phyloP scores from a whole-genome alignment of 2,797 vertebrate genomes.

The Cirrhinus mrigala region DNA sequence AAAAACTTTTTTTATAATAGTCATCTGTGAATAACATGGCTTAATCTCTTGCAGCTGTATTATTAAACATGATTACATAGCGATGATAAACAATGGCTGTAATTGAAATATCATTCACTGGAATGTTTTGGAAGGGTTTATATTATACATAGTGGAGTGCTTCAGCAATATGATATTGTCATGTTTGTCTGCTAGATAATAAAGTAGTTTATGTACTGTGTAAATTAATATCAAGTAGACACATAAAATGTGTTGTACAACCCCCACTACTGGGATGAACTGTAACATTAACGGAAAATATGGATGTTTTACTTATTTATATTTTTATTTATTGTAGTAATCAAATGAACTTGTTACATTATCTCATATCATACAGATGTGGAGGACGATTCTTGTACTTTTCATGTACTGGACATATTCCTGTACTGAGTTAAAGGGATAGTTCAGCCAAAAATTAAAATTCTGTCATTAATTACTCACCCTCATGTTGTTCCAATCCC shows the following conservation, averaged over 20 bases:
- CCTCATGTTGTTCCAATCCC: too few species aligned
- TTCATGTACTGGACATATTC: too few species aligned
- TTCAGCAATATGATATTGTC: constrained; percentile 3
- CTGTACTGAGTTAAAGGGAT: too few species aligned
- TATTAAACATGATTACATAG: constrained; percentile 69
- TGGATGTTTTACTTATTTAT: not conserved
- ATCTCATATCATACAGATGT: not conserved
- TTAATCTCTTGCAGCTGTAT: constrained; percentile 71
- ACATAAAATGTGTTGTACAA: not conserved
- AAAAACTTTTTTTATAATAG: constrained; percentile 76
- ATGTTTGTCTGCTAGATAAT: constrained; percentile 15
- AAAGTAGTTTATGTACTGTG: not conserved
- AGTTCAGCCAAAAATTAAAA: too few species aligned
- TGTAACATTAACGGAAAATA: not conserved
- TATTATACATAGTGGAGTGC: not conserved
- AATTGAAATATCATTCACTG: constrained; percentile 74
- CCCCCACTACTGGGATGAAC: not conserved
- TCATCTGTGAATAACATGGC: constrained; percentile 69
- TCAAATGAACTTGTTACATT: not conserved
- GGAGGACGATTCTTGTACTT: not conserved
- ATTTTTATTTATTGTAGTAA: not conserved
- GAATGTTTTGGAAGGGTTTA: not conserved
- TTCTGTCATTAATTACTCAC: too few species aligned
- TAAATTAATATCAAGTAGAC: not conserved
- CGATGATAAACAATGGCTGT: constrained; percentile 70